These are phyloP conservation scores for Harpegnathos saltator DNA, from an alignment of 1,140 invertebrate species.

Conservation along the genomic window DNA sequence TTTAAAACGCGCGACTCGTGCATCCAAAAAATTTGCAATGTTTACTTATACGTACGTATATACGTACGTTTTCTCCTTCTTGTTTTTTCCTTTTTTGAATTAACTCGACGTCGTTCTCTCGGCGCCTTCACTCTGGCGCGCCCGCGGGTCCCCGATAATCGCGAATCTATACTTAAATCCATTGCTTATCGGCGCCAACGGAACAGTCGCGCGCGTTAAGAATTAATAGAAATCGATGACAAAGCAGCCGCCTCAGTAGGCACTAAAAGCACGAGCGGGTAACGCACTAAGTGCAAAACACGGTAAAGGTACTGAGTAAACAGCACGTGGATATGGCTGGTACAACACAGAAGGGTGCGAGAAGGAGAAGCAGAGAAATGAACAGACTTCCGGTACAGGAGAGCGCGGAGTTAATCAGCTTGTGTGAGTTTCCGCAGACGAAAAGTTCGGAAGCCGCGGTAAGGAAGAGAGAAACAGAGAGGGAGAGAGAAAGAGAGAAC, in stretches of 20 bases:
- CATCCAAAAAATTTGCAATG: no score
- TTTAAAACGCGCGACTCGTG: no score
- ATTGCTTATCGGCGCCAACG: not conserved
- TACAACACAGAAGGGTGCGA: not conserved
- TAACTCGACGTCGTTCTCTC: not conserved
- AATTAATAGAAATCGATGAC: conserved; percentile 75
- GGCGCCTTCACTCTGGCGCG: not conserved
- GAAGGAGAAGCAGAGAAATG: not conserved
- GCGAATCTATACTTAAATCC: conserved; percentile 1
- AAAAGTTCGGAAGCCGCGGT: not conserved
- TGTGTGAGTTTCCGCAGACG: not conserved
- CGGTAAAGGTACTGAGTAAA: conserved; percentile 45
- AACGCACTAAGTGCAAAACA: conserved; percentile 75
- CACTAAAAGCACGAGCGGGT: conserved; percentile 75
- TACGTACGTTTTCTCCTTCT: no score
- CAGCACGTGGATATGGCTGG: not conserved
- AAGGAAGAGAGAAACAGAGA: not conserved
- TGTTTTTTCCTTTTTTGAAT: not conserved
- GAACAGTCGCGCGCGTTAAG: conserved; percentile 25
- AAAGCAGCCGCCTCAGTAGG: conserved; percentile 60
- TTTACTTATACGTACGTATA: no score
- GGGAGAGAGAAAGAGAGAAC: not conserved
- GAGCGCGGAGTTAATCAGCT: conserved; percentile 40
- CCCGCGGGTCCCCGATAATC: not conserved
- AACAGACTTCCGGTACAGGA: conserved; percentile 14